phyloP scores from a whole-genome alignment of 2,797 vertebrate genomes.

The Catostomus latipinnis region DNA sequence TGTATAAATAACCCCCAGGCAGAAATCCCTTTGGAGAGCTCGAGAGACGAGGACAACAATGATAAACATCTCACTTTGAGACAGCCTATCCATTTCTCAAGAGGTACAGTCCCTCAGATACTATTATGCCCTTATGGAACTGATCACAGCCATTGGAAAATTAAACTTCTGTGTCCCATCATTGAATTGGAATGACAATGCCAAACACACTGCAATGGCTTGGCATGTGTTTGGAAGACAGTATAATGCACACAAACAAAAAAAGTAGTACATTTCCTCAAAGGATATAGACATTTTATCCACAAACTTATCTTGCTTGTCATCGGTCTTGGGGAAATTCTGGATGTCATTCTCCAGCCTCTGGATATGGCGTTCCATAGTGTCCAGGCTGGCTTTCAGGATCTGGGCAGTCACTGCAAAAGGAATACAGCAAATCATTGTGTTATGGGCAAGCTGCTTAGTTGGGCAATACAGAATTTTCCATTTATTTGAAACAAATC shows the following conservation, averaged over 20 bases:
- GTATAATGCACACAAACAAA: background rate
- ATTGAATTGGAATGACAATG: conserved; percentile 14
- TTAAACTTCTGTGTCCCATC: conserved; percentile 54
- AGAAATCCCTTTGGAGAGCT: conserved; percentile 73
- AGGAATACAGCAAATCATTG: conserved; percentile 5
- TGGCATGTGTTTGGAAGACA: background rate
- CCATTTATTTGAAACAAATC: background rate
- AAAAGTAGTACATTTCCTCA: conserved; percentile 52
- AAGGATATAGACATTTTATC: conserved; percentile 99
- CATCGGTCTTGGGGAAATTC: conserved; percentile 89
- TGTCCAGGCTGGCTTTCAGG: conserved; percentile 87
- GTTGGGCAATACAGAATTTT: background rate
- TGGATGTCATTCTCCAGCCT: conserved; percentile 88
- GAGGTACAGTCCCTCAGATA: conserved; percentile 73
- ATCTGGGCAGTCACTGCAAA: conserved; percentile 91
- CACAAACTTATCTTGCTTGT: conserved; percentile 92
- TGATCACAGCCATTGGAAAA: conserved; percentile 63
- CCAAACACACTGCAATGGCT: background rate
- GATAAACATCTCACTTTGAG: conserved; percentile 74
- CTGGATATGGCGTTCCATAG: conserved; percentile 91
- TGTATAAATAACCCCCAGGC: conserved; percentile 77
- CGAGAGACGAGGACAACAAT: conserved; percentile 63
- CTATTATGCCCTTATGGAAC: conserved; percentile 72
- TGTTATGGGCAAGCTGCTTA: background rate
- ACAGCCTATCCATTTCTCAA: conserved; percentile 71